Evolutionary conservation across 2,888 invertebrate genomes (phyloP).

Genomic region (Unio delphinus): DNA sequence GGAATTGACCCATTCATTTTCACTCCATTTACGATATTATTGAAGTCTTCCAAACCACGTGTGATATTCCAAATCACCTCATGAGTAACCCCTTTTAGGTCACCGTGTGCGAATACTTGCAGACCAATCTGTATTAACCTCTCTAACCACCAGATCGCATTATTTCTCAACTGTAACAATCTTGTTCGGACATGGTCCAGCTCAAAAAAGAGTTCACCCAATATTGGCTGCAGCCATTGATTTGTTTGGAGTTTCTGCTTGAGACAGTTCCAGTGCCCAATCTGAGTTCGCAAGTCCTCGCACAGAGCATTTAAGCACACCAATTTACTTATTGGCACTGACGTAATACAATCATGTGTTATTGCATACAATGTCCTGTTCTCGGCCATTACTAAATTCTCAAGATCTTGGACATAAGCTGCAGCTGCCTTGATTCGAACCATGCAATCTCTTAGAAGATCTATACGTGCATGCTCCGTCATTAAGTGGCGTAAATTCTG

Average conservation of each 20-base stretch:
- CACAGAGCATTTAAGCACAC: conserved; percentile 66
- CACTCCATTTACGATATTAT: conserved; percentile 59
- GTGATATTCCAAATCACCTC: conserved; percentile 69
- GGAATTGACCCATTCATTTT: conserved; percentile 11
- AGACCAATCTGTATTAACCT: conserved; percentile 66
- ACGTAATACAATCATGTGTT: conserved; percentile 55
- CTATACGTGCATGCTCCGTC: conserved; percentile 59
- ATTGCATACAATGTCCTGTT: conserved; percentile 59
- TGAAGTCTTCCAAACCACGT: conserved; percentile 69
- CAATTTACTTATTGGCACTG: conserved; percentile 60
- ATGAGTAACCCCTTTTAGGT: conserved; percentile 59
- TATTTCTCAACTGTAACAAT: conserved; percentile 53
- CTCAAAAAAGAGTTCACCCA: conserved; percentile 59
- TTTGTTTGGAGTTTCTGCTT: conserved; percentile 65
- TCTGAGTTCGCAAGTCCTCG: conserved; percentile 67
- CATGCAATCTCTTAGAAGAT: conserved; percentile 63
- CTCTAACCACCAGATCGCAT: conserved; percentile 65
- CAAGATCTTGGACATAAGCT: conserved; percentile 61
- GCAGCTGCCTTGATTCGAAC: conserved; percentile 52
- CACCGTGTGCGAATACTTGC: conserved; percentile 68
- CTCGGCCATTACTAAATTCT: conserved; percentile 59
- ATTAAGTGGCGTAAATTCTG: conserved; percentile 53
- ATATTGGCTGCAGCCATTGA: conserved; percentile 58
- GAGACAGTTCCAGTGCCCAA: conserved; percentile 68
- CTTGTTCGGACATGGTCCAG: conserved; percentile 53